Evolutionary conservation across 2,113 vertebrate species (phyloP).

Genomic region (Hirundichthys speculiger): DNA sequence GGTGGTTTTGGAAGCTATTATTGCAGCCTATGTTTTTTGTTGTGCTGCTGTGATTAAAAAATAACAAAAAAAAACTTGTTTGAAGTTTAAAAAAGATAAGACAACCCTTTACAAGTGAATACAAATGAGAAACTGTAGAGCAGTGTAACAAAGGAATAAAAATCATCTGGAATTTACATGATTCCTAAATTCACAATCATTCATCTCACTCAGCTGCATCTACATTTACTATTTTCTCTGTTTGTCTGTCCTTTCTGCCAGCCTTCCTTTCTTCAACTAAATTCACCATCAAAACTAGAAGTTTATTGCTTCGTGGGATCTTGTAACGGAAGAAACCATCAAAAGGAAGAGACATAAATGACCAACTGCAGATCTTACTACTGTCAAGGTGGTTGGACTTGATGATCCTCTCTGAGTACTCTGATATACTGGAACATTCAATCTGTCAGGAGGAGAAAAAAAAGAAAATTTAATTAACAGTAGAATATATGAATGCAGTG

Average conservation of each 20-base stretch:
- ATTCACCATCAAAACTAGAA: background rate
- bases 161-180: background rate
- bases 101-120: conserved; percentile 21
- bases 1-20: conserved; percentile 28
- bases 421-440: conserved; percentile 98
- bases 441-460: conserved; percentile 80
- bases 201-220: too few relatives aligned
- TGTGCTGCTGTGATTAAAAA: conserved; percentile 11
- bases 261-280: background rate
- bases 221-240: background rate
- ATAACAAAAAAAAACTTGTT: background rate
- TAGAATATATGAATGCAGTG: background rate
- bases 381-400: conserved; percentile 97
- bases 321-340: conserved; percentile 12
- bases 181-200: background rate
- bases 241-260: background rate
- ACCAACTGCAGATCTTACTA: conserved; percentile 82
- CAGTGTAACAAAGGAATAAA: background rate
- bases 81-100: conserved; percentile 23
- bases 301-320: background rate
- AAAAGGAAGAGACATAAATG: background rate
- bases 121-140: conserved; percentile 4
- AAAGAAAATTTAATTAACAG: conserved; percentile 1
- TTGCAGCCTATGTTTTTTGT: conserved; percentile 28
- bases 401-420: conserved; percentile 98